Conservation (phyloP, 1,140 invertebrate genomes). For the Mizuhopecten yessoensis region DNA sequence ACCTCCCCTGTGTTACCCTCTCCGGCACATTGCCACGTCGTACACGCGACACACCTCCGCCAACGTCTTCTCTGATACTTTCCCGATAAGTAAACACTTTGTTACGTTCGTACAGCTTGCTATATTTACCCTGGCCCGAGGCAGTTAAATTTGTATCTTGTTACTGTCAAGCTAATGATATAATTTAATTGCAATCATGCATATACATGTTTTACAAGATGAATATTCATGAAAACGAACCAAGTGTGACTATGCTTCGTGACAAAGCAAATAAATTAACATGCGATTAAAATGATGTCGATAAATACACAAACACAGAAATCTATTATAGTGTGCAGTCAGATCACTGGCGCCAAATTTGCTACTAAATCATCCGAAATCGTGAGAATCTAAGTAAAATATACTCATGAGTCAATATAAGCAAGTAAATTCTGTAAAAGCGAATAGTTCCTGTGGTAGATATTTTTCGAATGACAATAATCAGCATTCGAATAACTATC, state of each 20-base stretch:
- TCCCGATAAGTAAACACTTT: too few relatives aligned
- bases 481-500: too few relatives aligned
- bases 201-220: slow-evolving; percentile 13
- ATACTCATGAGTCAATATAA: neutral
- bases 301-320: neutral
- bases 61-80: too few relatives aligned
- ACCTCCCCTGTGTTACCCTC: too few relatives aligned
- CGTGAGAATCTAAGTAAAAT: neutral
- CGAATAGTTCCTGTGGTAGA: too few relatives aligned
- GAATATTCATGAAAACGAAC: neutral
- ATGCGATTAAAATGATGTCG: neutral
- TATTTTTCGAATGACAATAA: too few relatives aligned
- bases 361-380: neutral
- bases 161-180: slow-evolving; percentile 35
- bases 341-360: neutral
- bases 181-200: slow-evolving; percentile 36
- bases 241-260: neutral
- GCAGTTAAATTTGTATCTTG: neutral
- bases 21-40: too few relatives aligned
- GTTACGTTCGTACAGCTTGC: too few relatives aligned
- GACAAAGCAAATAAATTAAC: slow-evolving; percentile 29
- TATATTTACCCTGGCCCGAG: neutral
- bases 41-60: too few relatives aligned
- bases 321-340: neutral
- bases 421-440: too few relatives aligned